Percentiles rank a stretch among this genome's conserved stretches.
Evolutionary conservation across 1,140 invertebrate species (phyloP).

Genomic region (Drosophila paulistorum): DNA sequence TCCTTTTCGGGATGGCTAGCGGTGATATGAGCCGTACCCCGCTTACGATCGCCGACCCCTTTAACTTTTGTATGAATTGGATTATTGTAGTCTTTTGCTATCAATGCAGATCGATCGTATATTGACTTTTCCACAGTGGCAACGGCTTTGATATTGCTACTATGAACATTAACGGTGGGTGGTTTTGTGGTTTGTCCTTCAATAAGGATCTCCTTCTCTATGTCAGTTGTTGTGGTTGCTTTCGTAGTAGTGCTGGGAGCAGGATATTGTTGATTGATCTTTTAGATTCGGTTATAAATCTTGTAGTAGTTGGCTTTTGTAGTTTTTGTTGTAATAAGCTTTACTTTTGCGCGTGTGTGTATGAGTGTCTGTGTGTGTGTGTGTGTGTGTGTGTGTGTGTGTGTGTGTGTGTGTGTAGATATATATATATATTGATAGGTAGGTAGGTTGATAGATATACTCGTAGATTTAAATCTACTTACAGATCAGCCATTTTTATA

Average conservation of each 20-base stretch:
- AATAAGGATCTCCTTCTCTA: neutral
- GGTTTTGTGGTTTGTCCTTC: neutral
- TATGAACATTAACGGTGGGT: constrained; percentile 11
- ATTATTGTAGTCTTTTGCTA: neutral
- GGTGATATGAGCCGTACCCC: too few relatives aligned
- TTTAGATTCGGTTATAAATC: neutral
- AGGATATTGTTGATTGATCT: constrained; percentile 10
- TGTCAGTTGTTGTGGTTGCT: neutral
- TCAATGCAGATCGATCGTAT: neutral
- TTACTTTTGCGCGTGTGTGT: constrained; percentile 5
- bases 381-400: neutral
- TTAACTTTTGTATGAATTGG: neutral
- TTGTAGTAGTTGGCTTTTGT: constrained; percentile 3
- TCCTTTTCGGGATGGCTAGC: too few relatives aligned
- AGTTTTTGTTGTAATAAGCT: neutral
- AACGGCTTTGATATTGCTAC: neutral
- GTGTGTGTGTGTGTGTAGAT: neutral
- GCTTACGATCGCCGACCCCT: too few relatives aligned
- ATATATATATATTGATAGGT: constrained; percentile 14
- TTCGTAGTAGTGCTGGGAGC: constrained; percentile 2
- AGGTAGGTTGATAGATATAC: constrained; percentile 11
- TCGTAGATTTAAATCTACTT: constrained; percentile 25
- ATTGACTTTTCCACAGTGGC: neutral
- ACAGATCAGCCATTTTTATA: constrained; percentile 24
- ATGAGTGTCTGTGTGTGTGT: neutral